Percentiles rank a stretch among this genome's conserved stretches.
phyloP scores from a whole-genome alignment of 2,113 vertebrate species.

The Naja naja region DNA sequence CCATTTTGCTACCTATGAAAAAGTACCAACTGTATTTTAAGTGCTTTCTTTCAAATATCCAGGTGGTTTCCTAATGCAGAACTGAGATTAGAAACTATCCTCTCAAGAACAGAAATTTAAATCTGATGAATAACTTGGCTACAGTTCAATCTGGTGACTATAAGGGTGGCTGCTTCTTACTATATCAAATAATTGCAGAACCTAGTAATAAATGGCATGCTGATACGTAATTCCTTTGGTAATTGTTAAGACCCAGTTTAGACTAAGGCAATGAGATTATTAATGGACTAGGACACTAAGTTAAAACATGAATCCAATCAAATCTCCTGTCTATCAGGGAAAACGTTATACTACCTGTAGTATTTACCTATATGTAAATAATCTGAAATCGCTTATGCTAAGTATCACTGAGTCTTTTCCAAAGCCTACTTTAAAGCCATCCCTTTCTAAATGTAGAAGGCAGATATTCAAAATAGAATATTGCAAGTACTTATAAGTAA shows the following conservation, averaged over 20 bases:
- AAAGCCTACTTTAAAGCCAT: too few relatives aligned
- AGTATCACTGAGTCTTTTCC: not conserved
- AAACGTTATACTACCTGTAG: not conserved
- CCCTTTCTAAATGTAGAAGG: too few relatives aligned
- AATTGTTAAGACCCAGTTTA: not conserved
- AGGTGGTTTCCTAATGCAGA: not conserved
- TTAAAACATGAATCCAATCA: not conserved
- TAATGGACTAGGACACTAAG: not conserved
- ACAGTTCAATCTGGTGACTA: not conserved
- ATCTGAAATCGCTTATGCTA: not conserved
- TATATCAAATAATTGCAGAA: not conserved
- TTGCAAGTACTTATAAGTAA: not conserved
- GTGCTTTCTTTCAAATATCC: not conserved
- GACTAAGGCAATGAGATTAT: not conserved
- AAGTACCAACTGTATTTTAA: not conserved
- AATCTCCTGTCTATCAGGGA: not conserved
- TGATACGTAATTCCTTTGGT: not conserved
- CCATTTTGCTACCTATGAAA: not conserved
- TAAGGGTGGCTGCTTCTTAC: not conserved
- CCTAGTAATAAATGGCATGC: not conserved
- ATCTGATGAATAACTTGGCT: not conserved
- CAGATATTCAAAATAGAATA: too few relatives aligned
- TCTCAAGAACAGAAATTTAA: not conserved
- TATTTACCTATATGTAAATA: not conserved
- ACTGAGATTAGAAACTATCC: not conserved